These are phyloP conservation scores for Ophonus ardosiacus DNA, from an alignment of 2,888 invertebrate genomes.

Conservation along the genomic window DNA sequence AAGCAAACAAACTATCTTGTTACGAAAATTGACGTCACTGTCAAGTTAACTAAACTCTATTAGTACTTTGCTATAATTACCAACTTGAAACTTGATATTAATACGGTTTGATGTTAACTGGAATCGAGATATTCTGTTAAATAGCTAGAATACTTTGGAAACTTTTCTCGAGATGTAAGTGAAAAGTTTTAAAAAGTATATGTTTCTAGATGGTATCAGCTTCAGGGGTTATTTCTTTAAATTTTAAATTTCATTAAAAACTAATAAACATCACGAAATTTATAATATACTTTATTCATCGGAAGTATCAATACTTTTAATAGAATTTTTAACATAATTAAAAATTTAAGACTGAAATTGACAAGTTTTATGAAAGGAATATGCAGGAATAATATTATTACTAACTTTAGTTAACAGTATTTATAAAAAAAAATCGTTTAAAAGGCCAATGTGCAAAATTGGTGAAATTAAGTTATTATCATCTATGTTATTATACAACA, in stretches of 20 bases:
- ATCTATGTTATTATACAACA: too few species aligned
- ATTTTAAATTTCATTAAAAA: constrained; percentile 8
- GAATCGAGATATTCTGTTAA: constrained; percentile 24
- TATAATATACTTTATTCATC: neutral
- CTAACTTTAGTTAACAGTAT: neutral
- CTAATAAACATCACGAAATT: neutral
- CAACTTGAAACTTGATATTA: constrained; percentile 36
- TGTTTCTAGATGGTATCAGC: neutral
- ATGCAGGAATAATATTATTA: neutral
- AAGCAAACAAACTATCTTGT: constrained; percentile 28
- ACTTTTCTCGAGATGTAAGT: neutral
- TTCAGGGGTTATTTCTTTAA: neutral
- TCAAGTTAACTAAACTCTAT: constrained; percentile 38
- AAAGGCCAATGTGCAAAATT: too few species aligned
- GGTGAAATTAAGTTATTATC: too few species aligned
- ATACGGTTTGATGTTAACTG: constrained; percentile 16
- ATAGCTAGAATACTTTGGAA: constrained; percentile 16
- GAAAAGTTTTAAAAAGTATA: neutral
- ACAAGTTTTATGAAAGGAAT: neutral
- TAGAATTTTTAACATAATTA: neutral
- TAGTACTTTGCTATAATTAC: constrained; percentile 24
- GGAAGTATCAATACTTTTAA: neutral
- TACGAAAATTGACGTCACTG: constrained; percentile 44
- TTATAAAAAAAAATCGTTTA: too few species aligned
- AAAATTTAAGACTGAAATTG: neutral